Evolutionary conservation across 2,888 invertebrate genomes (phyloP), one percentile per base, ranked within the genome.

Genomic region (Malthinus flaveolus): DNA sequence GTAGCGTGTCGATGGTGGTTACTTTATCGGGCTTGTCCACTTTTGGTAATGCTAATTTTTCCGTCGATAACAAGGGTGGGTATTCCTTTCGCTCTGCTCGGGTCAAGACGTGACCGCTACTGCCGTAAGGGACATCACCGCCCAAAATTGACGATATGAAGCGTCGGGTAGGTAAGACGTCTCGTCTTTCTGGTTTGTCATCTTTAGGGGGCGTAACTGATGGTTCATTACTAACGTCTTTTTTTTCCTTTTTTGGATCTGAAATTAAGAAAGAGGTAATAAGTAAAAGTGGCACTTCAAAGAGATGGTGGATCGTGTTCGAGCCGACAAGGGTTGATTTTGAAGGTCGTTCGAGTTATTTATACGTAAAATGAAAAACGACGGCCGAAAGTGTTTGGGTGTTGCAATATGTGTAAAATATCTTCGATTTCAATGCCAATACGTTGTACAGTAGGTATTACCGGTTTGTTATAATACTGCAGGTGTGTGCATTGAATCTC

Each of bases 61-160:
- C 89, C 39, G 79, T 75, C 35, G 76, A 75, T 7, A 81, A 79
- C 9, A 80, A 74, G 15, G 87, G 86, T 32, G 85, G 84, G 76
- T 91, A 91, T 71, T 88, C 90, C 79, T 91, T 91, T 64, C 90
- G 84, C 78, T 91, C 91, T 12, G 91, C 91, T 71, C 88, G 85
- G 45, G 91, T 91, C n/a, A 90, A 80, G 2, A 92, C 88, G 74
- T 90, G 88, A 44, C 88, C 86, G 69, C 87, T 82, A 69, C 90
- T 89, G n/a, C 90, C 90, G 68, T 91, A 92, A 3, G 91, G 91
- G 39, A 89, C 84, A 70, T 90, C 90, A 12, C 91, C 91, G 31
- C 91, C 91, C 32, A 91, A 83, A 70, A 91, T 90, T 12, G 91
- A 91, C 13, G 91, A 91, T 62, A 89, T 88, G 73, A 91, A 92